phyloP scores from a whole-genome alignment of 2,113 vertebrate genomes.

The Pedionomus torquatus region DNA sequence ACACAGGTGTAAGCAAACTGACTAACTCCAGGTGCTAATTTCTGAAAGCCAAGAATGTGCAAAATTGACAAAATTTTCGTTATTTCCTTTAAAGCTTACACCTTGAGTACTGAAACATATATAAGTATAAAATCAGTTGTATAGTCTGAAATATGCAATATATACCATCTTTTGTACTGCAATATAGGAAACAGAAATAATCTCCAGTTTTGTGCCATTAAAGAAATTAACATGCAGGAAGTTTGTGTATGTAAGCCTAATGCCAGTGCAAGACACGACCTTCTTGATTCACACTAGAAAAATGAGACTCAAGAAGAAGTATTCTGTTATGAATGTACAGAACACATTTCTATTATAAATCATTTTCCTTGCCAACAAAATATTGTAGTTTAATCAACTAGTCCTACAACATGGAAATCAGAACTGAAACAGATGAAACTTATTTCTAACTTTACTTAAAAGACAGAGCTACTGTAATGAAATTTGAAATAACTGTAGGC shows the following conservation, averaged over 20 bases:
- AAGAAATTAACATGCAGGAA: not conserved
- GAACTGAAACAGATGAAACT: not conserved
- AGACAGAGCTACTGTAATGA: not conserved
- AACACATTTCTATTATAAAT: not conserved
- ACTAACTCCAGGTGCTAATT: constrained; percentile 91
- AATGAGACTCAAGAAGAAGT: not conserved
- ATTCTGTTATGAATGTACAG: not conserved
- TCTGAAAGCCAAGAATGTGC: constrained; percentile 75
- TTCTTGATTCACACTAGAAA: not conserved
- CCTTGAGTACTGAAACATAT: not conserved
- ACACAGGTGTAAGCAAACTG: constrained; percentile 98
- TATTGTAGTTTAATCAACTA: not conserved
- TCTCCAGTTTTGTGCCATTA: not conserved
- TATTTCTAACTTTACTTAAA: not conserved
- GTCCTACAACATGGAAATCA: not conserved
- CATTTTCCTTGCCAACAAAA: not conserved
- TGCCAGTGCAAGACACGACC: not conserved
- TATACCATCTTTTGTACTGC: not conserved
- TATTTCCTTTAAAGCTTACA: not conserved
- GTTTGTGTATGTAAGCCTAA: not conserved
- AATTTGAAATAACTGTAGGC: not conserved
- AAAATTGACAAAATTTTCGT: not conserved
- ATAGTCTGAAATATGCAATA: not conserved
- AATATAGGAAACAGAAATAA: not conserved
- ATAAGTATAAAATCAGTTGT: not conserved